Base-by-base conservation (phyloP, 1,140 invertebrate species). In the Mylabris phalerata region DNA sequence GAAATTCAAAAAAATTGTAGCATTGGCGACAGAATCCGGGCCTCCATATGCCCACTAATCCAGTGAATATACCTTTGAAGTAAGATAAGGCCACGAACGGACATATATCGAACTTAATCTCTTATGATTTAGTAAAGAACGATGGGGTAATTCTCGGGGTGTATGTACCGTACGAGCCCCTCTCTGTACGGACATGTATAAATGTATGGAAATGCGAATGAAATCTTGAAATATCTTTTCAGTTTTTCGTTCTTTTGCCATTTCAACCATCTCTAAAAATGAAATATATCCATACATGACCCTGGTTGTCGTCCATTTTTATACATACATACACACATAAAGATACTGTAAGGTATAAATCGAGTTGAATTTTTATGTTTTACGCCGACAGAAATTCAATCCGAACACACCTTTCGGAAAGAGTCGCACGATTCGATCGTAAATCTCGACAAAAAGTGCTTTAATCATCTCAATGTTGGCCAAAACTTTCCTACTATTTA, bases 221-320 rank as follows among this genome's bases (percentile, higher is more conserved):
- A 65, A 61, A 60, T 55, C 61, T 61, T 65, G 59, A 56, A 65
- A 63, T 65, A 65, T 63, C 50, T 57, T 60, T 32, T 60, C 57
- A 63, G 54, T 60, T 62, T 62, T 54, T 58, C 47, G 40, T 46
- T 50, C 27, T 19, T 19, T 19, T 19, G 19, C 19, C 19, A 19
- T 7, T 32, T 32, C 32, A 32, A 7, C 32, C n/a, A 50, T 19
- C 44, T 26, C 47, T 38, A 26, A 39, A 19, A 44, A 32, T 64
- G 59, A 64, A 61, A 61, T 64, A 64, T 64, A 56, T 43, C 38
- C 59, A 59, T 61, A 61, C 50, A 64, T 51, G 62, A 48, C 52
- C 48, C 32, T 32, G 32, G 32, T 32, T 7, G 32, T 32, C 32
- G 32, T 5, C 32, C 32, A 32, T 32, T 5, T 32, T 5, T 32